Evolutionary conservation across 2,797 vertebrate species (phyloP), one percentile per base, ranked within the genome.

Genomic region (Myripristis murdjan): DNA sequence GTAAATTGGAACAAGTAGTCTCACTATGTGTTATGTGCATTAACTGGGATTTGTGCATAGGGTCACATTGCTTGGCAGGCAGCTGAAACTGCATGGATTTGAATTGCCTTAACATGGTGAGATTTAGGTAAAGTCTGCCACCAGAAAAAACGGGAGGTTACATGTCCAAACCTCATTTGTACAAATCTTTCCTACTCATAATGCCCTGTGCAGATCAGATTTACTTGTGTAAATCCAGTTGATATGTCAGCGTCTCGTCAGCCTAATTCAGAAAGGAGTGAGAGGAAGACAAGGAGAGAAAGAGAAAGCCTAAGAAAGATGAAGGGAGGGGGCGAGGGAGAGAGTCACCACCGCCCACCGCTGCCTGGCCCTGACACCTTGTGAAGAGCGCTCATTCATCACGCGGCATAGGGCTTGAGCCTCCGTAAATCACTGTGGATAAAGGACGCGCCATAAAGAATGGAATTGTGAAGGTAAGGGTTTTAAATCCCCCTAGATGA

Each of bases 401-500:
- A 94, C 90, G 55, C 87, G 63, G 82, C 70, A 64, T 69, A 28
- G 87, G 77, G 88, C 90, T 75, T 82, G 85, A 90, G 91, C 87
- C 87, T 77, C 88, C 76, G 89, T 93, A 94, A 94, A 94, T 94
- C 93, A 94, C 87, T 70, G 85, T 72, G 88, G 91, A 92, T 91
- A 91, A 94, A 93, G 92, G 91, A 92, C 84, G 85, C 77, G 81
- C 81, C 81, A 68, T 91, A 90, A 93, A 93, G 91, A 89, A 92
- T 90, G 89, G 84, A 92, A 91, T 89, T 83, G 91, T 89, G 92
- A 91, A 93, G 92, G 91, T 91, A 91, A 91, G 90, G 91, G 88
- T 86, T 91, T 91, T 93, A 93, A 93, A 94, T 91, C 91, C 93
- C 91, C 89, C 84, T 35, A 89, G 92, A 93, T 94, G 92, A 93